phyloP scores from a whole-genome alignment of 2,888 invertebrate species.

The Dicroscelio sp. region DNA sequence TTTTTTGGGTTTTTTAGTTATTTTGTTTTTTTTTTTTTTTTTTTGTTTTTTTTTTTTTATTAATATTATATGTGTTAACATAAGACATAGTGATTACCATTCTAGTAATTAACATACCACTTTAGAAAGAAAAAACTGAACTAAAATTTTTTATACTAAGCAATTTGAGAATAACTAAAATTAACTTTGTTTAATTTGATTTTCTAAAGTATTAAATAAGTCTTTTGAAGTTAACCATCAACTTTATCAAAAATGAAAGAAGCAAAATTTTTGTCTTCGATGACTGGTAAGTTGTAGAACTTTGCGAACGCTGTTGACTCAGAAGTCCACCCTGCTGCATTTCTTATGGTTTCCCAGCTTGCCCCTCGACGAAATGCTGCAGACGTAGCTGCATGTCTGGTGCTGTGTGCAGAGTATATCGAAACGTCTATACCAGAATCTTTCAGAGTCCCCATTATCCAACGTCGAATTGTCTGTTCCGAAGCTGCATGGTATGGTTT shows the following conservation, averaged over 20 bases:
- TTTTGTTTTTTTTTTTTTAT: no score
- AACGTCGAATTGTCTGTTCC: background rate
- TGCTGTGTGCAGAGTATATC: slow-evolving; percentile 25
- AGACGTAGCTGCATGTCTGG: slow-evolving; percentile 23
- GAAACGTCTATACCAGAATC: background rate
- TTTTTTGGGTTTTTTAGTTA: no score
- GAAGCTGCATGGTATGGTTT: slow-evolving; percentile 12
- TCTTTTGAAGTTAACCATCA: no score
- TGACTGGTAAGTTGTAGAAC: slow-evolving; percentile 25
- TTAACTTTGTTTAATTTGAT: no score
- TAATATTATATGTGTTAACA: no score
- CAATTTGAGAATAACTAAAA: no score
- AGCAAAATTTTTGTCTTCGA: background rate
- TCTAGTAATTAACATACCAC: no score
- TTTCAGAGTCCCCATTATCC: background rate
- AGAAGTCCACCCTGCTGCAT: slow-evolving; percentile 20
- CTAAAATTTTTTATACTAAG: no score
- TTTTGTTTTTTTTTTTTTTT: no score
- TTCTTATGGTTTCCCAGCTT: background rate
- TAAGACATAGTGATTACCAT: no score
- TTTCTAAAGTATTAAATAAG: no score
- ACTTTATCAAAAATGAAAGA: background rate
- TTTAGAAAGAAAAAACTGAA: no score
- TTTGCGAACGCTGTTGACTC: slow-evolving; percentile 10
- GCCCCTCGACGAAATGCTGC: slow-evolving; percentile 20